These are phyloP conservation scores for Apus apus DNA, from an alignment of 2,113 vertebrate species.

Conservation along the genomic window DNA sequence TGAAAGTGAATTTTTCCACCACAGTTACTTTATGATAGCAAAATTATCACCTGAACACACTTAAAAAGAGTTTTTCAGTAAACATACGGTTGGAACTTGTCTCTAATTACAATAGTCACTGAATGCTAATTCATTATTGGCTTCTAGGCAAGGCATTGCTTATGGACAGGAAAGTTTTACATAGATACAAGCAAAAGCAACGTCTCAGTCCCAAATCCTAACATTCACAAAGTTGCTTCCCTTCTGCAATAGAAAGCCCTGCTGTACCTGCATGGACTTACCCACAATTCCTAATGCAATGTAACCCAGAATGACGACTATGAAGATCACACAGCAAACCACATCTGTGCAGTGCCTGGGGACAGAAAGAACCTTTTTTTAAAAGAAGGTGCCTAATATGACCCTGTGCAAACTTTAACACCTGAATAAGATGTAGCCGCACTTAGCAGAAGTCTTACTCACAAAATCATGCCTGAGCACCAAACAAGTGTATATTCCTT, in stretches of 20 bases:
- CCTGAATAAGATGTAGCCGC: not conserved
- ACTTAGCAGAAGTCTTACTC: not conserved
- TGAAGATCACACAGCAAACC: conserved; percentile 90
- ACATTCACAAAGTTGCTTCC: not conserved
- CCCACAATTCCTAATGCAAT: conserved; percentile 90
- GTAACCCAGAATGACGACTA: conserved; percentile 91
- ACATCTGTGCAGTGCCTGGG: conserved; percentile 90
- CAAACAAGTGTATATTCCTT: not conserved
- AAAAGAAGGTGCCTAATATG: not conserved
- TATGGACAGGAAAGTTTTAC: not conserved
- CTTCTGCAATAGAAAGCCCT: not conserved
- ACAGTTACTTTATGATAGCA: not conserved
- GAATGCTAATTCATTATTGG: not conserved
- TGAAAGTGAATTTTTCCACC: not conserved
- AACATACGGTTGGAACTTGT: not conserved
- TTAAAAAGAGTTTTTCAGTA: not conserved
- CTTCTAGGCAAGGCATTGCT: not conserved
- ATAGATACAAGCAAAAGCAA: not conserved
- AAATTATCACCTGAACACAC: not conserved
- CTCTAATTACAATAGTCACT: not conserved
- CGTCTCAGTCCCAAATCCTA: not conserved
- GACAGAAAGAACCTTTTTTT: conserved; percentile 48
- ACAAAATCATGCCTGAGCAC: not conserved
- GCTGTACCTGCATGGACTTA: conserved; percentile 78
- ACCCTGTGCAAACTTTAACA: not conserved